Evolutionary conservation across 2,888 invertebrate genomes (phyloP).

Genomic region (Creontiades dilutus): DNA sequence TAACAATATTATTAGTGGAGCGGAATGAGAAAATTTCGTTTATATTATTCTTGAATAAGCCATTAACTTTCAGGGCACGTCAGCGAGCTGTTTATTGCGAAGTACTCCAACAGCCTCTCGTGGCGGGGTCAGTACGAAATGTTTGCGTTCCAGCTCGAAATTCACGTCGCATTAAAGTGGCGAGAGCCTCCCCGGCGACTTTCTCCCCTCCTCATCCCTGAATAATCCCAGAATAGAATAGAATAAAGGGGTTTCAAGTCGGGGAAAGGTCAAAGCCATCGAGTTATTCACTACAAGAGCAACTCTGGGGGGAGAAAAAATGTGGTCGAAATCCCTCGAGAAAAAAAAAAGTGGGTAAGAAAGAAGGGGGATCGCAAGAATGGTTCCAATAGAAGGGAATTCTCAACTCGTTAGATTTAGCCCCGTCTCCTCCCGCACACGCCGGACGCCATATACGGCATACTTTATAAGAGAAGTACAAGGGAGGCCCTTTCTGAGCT

Average conservation of each 20-base stretch:
- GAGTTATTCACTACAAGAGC: conserved; percentile 1
- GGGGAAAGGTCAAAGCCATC: conserved; percentile 24
- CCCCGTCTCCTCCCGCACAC: conserved; percentile 11
- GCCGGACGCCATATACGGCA: conserved; percentile 67
- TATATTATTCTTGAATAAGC: neutral
- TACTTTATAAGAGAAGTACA: conserved; percentile 67
- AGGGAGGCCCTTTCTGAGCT: conserved; percentile 56
- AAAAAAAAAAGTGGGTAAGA: neutral
- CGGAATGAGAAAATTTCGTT: too few relatives aligned
- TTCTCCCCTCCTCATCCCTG: neutral
- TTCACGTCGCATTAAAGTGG: neutral
- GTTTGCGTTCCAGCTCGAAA: neutral
- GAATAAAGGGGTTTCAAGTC: neutral
- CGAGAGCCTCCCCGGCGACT: neutral
- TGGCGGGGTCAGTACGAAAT: neutral
- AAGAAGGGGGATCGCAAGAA: conserved; percentile 30
- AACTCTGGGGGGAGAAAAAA: neutral
- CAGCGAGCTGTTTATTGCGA: neutral
- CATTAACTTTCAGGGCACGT: neutral
- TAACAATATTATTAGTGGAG: too few relatives aligned
- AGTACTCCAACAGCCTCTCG: neutral
- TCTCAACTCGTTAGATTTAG: conserved; percentile 66
- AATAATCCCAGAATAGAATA: conserved; percentile 23
- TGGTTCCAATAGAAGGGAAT: conserved; percentile 61
- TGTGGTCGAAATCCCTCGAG: conserved; percentile 1